phyloP scores from a whole-genome alignment of 2,797 vertebrate genomes.

The Tauraco hartlaubi region DNA sequence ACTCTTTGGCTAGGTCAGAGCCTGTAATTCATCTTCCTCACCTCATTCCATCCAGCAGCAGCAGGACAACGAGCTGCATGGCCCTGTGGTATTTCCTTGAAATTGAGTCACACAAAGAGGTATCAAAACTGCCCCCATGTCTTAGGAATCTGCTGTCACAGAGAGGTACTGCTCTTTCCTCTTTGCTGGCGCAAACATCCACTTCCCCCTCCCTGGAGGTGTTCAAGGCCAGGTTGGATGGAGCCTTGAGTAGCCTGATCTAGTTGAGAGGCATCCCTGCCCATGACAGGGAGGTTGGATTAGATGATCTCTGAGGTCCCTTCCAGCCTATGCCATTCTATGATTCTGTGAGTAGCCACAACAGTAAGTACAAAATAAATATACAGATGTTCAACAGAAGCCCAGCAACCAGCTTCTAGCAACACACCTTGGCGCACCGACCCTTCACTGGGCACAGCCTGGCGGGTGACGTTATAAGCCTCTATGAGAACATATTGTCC shows the following conservation, averaged over 20 bases:
- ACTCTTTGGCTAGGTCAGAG: not conserved
- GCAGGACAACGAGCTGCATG: fast-evolving
- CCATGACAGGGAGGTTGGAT: too few relatives aligned
- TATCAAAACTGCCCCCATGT: not conserved
- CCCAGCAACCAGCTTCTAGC: not conserved
- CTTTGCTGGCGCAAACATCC: not conserved
- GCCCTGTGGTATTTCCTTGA: not conserved
- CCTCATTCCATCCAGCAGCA: not conserved
- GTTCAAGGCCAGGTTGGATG: too few relatives aligned
- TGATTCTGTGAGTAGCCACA: not conserved
- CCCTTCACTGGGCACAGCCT: not conserved
- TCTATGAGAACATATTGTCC: fast-evolving
- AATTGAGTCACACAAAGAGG: not conserved
- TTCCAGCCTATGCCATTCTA: too few relatives aligned
- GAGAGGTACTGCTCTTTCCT: not conserved
- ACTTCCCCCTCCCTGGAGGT: too few relatives aligned
- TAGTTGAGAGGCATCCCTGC: too few relatives aligned
- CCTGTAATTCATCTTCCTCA: not conserved
- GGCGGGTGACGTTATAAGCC: not conserved
- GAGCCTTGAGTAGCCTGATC: too few relatives aligned
- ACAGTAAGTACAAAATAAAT: not conserved
- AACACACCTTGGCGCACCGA: fast-evolving
- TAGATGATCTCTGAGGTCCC: too few relatives aligned
- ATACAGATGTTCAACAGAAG: not conserved
- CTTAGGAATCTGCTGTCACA: not conserved